Conservation (phyloP, 2,113 vertebrate species). For the Dissostichus mawsoni region DNA sequence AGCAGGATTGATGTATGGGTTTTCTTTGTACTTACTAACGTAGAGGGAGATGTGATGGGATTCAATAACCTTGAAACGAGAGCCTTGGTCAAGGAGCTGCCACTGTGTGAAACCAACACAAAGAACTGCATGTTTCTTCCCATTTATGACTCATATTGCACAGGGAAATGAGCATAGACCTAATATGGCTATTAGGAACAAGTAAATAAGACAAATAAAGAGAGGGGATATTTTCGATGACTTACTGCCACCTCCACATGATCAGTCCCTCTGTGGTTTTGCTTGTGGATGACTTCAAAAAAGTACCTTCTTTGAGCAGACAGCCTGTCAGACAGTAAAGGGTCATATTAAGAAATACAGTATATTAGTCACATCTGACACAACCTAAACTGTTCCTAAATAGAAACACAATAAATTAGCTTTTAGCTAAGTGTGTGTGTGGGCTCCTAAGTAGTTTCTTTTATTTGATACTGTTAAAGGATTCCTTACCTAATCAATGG, state of each 20-base stretch:
- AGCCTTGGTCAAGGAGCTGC: conserved; percentile 82
- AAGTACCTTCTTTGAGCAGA: conserved; percentile 87
- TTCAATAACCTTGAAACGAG: conserved; percentile 87
- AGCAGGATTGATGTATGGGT: not conserved
- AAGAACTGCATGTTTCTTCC: conserved; percentile 4
- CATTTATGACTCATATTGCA: conserved; percentile 6
- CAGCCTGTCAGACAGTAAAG: conserved; percentile 81
- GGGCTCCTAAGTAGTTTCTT: not conserved
- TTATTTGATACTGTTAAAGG: no score
- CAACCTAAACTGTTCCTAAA: not conserved
- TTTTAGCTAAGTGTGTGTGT: not conserved
- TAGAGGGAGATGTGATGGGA: conserved; percentile 91
- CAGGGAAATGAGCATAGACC: conserved; percentile 2
- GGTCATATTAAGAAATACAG: not conserved
- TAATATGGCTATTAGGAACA: not conserved
- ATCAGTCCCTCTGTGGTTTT: conserved; percentile 89
- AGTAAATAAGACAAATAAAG: not conserved
- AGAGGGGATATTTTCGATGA: not conserved
- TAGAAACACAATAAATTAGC: not conserved
- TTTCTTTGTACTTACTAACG: conserved; percentile 86
- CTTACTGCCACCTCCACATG: conserved; percentile 95
- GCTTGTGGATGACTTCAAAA: conserved; percentile 96
- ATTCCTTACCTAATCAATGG: not conserved
- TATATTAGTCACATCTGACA: not conserved
- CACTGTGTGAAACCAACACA: conserved; percentile 84